Evolutionary conservation across 2,113 vertebrate genomes (phyloP), one percentile per base, ranked within the genome.

Genomic region (Thermophis baileyi): DNA sequence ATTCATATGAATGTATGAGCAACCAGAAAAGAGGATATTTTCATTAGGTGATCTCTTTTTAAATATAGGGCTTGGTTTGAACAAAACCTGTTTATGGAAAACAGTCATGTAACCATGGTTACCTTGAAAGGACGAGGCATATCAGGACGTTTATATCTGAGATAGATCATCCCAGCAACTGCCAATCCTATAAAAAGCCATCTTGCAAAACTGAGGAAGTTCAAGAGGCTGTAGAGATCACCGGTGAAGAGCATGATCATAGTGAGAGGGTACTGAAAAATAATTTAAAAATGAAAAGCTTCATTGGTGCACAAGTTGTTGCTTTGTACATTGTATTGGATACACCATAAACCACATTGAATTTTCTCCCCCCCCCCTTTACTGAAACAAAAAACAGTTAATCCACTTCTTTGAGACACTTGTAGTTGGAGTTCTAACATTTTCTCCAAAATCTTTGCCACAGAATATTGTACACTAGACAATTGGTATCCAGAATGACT

Each of bases 61-160:
- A 85, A 89, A 93, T 91, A 91, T 22, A 40, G 94, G 6, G 6
- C n/a, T 63, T 93, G 63, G n/a, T 18, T 89, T 27, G 35, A 92
- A 55, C 50, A 4, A 96, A 95, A 74, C 89, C 91, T 95, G 95
- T 96, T 97, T 95, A 96, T 95, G 95, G 60, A 95, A 97, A 97
- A 94, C 94, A 96, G 91, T 53, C 57, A 91, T 69, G 96, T 51
- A 88, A 87, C 49, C 10, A 94, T 96, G 94, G 96, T 97, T 96
- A 99, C 99, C 99, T 99, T 99, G 97, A 99, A 99, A 96, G 99
- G 99, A 69, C 99, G 98, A 94, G 97, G 98, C 97, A 99, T 98
- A 96, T 99, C 98, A 30, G 99, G 99, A 87, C 97, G 97, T 87
- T 98, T 99, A 95, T 98, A 98, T 96, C 99, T 97, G 88, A 99